Percentiles rank a stretch among this genome's conserved stretches.
Evolutionary conservation across 2,797 vertebrate genomes (phyloP).

Genomic region (Protosalanx chinensis): DNA sequence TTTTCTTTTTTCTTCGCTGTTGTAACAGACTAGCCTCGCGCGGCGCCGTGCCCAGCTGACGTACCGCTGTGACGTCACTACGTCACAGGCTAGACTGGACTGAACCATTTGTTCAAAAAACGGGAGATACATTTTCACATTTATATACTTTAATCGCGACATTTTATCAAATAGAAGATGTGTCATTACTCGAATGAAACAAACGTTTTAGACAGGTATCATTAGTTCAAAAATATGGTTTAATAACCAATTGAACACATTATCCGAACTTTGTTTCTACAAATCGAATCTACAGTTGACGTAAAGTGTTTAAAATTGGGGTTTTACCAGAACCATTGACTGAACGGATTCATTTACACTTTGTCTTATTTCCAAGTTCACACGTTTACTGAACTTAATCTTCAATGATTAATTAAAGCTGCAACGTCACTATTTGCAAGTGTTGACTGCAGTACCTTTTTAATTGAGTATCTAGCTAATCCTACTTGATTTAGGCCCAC

Average conservation of each 20-base stretch:
- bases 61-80: slow-evolving; percentile 62
- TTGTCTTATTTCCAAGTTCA: no score
- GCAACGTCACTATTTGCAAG: no score
- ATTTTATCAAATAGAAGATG: rapidly evolving
- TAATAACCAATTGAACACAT: background rate
- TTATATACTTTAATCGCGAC: background rate
- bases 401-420: no score
- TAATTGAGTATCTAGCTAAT: no score
- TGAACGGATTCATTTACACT: no score
- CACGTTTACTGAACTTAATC: no score
- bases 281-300: slow-evolving; percentile 11
- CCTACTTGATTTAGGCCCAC: no score
- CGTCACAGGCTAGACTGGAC: slow-evolving; percentile 62
- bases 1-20: slow-evolving; percentile 28
- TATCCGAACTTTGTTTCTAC: background rate
- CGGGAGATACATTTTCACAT: slow-evolving; percentile 13
- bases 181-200: rapidly evolving
- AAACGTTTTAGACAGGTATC: background rate
- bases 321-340: slow-evolving; percentile 62
- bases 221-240: background rate
- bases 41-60: slow-evolving; percentile 57
- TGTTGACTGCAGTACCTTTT: no score
- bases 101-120: slow-evolving; percentile 52
- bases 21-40: slow-evolving; percentile 59
- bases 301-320: slow-evolving; percentile 42